A percentile compares a stretch with the other conserved stretches of the same genome.
Conservation (phyloP, 2,113 vertebrate species). For the Apus apus region DNA sequence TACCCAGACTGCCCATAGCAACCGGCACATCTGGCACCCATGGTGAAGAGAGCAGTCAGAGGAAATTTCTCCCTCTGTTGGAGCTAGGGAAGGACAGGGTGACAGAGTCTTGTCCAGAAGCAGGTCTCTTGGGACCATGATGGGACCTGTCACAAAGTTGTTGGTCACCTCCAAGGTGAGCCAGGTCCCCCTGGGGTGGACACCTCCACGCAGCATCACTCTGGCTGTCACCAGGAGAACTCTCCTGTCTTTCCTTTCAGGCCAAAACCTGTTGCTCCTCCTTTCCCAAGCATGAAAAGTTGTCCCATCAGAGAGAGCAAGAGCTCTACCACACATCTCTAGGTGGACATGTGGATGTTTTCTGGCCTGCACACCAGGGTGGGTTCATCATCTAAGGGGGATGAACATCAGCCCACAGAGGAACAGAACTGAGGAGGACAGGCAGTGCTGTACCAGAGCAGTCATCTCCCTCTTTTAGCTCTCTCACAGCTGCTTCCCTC, state of each 20-base stretch:
- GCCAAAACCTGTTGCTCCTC: not conserved
- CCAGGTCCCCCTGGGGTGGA: not conserved
- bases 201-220: not conserved
- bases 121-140: not conserved
- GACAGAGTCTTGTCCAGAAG: not conserved
- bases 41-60: not conserved
- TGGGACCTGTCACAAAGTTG: not conserved
- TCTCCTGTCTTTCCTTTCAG: fast-evolving
- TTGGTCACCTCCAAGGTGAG: not conserved
- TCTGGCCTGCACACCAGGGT: not conserved
- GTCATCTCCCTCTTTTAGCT: conserved; percentile 33
- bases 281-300: not conserved
- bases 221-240: not conserved
- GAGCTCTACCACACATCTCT: not conserved
- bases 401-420: not conserved
- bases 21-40: not conserved
- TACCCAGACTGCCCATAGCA: fast-evolving
- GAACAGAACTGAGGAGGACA: not conserved
- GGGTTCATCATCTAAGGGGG: not conserved
- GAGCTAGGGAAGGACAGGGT: not conserved
- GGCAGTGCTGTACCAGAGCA: not conserved
- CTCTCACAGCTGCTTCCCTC: conserved; percentile 22
- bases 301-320: not conserved
- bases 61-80: not conserved
- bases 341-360: not conserved